Base-by-base conservation (phyloP, 2,888 invertebrate species). In the Lasiommata megera region DNA sequence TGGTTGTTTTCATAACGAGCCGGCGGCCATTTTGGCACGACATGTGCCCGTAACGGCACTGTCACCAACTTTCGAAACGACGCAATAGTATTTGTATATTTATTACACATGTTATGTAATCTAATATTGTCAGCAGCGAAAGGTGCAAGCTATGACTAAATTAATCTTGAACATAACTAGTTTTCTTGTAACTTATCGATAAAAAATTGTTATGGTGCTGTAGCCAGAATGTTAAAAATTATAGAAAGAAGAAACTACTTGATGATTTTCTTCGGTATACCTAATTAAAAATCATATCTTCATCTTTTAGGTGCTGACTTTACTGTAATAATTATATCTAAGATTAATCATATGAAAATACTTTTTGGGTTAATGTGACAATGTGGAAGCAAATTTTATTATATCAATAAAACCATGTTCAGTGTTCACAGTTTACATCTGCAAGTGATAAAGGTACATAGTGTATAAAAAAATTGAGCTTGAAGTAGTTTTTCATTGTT, bases 1-100 rank as follows among this genome's bases (percentile, higher is more conserved):
- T 76, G 94, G 94, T 48, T 92, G 90, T 64, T 93, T 94, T 67
- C 82, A 86, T 43, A 69, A 71, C 18, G 93, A 92, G 61, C 92
- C 93, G 0, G 71, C 82, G 29, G 50, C 50, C 50, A 46, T 55
- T n/a, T 18, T 48, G 37, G 14, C 52, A 31, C 52, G 34, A 5
- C 50, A 43, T 16, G 17, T 31, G 31, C 36, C 14, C 34, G 37
- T 5, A 12, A 11, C 47, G 34, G 8, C 29, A n/a, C 12, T 52
- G 6, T 51, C 62, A n/a, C 50, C 64, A 9, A 60, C 62, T 8
- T 29, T 58, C 14, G 62, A 64, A 43, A 48, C 48, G 23, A 57
- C 43, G 29, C 62, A 64, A 56, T 60, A 58, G 57, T 60, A 44
- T 36, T 40, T 38, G 38, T 38, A 8, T 36, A 29, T 28, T 38